These are phyloP conservation scores for Homarus gammarus DNA, from an alignment of 2,888 invertebrate species.

Conservation along the genomic window DNA sequence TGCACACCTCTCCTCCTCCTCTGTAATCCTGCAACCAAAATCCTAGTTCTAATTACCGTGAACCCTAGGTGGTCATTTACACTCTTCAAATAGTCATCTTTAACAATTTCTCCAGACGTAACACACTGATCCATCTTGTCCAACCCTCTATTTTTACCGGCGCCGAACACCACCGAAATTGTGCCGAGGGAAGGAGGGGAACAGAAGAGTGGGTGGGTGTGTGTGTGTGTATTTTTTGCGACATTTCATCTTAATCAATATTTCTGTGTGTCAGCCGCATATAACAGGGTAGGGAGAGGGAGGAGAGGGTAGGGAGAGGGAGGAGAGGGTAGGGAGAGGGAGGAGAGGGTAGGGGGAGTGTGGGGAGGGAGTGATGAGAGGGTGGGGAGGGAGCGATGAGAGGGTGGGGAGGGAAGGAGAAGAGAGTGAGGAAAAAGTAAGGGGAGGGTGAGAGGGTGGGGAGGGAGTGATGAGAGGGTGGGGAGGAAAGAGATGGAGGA, in stretches of 20 bases:
- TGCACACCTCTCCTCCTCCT: too few species aligned
- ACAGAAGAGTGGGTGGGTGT: background rate
- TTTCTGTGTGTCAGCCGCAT: background rate
- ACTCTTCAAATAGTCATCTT: background rate
- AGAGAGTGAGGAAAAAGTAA: too few species aligned
- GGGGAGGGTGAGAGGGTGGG: too few species aligned
- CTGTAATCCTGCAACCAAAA: background rate
- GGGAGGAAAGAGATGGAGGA: too few species aligned
- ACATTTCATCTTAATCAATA: slow-evolving; percentile 5
- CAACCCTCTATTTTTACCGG: background rate
- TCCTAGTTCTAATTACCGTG: background rate
- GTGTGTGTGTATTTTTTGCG: background rate
- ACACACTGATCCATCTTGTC: background rate
- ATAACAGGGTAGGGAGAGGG: too few species aligned
- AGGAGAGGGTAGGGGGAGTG: too few species aligned
- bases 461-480: too few species aligned
- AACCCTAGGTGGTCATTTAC: background rate
- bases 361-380: too few species aligned
- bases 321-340: too few species aligned
- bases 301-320: too few species aligned
- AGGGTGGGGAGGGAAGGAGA: too few species aligned
- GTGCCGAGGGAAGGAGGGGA: background rate
- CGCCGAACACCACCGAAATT: background rate
- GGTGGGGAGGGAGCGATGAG: too few species aligned
- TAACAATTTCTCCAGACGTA: background rate